These are phyloP conservation scores for Troides oblongomaculatus DNA, from an alignment of 2,888 invertebrate species.

Conservation along the genomic window DNA sequence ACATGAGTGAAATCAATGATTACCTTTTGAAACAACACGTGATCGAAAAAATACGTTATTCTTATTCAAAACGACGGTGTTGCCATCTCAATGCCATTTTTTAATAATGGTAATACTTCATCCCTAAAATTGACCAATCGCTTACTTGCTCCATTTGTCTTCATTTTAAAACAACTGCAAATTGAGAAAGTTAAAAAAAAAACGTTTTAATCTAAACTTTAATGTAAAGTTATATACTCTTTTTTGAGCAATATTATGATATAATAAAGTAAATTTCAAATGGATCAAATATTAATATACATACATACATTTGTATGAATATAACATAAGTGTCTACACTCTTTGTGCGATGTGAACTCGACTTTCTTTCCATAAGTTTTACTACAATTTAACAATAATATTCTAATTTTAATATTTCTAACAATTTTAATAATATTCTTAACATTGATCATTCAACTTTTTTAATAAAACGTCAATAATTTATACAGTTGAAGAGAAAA, in stretches of 20 bases:
- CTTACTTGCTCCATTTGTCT: conserved; percentile 33
- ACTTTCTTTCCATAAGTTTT: conserved; percentile 54
- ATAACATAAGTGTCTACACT: conserved; percentile 47
- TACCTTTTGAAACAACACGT: neutral
- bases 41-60: neutral
- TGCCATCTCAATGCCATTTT: conserved; percentile 1
- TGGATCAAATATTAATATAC: neutral
- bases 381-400: conserved; percentile 64
- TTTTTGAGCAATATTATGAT: conserved; percentile 16
- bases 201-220: too few species aligned
- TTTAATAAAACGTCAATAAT: conserved; percentile 60
- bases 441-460: conserved; percentile 56
- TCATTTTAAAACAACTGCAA: conserved; percentile 37
- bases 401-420: conserved; percentile 47
- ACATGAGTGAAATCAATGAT: conserved; percentile 7
- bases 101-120: conserved; percentile 31
- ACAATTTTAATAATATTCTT: conserved; percentile 58
- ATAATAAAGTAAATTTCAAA: conserved; percentile 7
- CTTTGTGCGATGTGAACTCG: conserved; percentile 74
- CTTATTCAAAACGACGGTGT: neutral
- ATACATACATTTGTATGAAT: conserved; percentile 4
- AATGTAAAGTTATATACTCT: too few species aligned
- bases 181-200: conserved; percentile 57
- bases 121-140: conserved; percentile 68
- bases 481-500: conserved; percentile 40